phyloP scores from a whole-genome alignment of 2,113 vertebrate genomes.

The Python bivittatus region DNA sequence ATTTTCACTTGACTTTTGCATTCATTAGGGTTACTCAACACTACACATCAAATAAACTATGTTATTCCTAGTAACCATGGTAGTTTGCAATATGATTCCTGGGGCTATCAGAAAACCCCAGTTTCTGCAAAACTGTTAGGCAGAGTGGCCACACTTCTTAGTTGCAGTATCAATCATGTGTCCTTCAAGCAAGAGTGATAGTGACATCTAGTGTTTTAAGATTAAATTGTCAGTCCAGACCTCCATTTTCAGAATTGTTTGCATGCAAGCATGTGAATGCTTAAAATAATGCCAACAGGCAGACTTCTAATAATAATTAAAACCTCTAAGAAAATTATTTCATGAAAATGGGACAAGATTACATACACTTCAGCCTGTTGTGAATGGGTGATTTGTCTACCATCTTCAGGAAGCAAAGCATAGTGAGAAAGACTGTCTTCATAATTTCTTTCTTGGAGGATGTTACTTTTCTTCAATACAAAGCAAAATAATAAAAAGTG shows the following conservation, averaged over 20 bases:
- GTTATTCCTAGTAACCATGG: not conserved
- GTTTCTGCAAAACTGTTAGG: accelerated
- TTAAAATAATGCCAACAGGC: not conserved
- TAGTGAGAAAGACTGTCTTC: not conserved
- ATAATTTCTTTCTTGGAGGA: not conserved
- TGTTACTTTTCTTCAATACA: not conserved
- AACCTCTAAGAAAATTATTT: conserved; percentile 10
- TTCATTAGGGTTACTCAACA: not conserved
- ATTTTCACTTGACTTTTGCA: not conserved
- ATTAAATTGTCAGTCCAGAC: accelerated
- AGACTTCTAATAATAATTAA: not conserved
- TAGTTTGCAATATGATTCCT: not conserved
- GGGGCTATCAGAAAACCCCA: not conserved
- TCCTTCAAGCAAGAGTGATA: not conserved
- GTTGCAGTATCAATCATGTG: not conserved
- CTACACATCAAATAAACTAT: not conserved
- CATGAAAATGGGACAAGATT: not conserved
- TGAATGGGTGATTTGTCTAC: not conserved
- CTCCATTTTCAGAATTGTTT: accelerated
- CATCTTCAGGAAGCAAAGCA: not conserved
- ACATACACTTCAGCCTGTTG: not conserved
- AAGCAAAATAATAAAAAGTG: not conserved
- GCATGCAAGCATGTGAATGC: not conserved
- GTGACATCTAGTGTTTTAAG: not conserved
- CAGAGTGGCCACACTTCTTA: accelerated